Conservation (phyloP, 2,888 invertebrate species). For the Leptopilina syphax region DNA sequence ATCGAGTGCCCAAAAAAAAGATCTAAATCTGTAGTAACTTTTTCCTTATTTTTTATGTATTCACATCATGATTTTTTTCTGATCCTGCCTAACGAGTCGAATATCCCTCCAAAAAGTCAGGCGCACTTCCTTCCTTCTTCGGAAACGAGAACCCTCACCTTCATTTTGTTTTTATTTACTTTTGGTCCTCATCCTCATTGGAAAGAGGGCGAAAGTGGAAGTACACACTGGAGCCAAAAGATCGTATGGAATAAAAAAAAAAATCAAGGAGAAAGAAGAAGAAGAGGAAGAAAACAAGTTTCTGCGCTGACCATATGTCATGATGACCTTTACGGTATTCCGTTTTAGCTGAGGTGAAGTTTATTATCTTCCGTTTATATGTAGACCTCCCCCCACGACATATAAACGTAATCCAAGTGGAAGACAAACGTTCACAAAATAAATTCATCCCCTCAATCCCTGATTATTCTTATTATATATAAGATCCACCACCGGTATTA, state of each 20-base stretch:
- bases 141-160: conserved; percentile 37
- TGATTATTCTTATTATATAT: too few species aligned
- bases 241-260: conserved; percentile 18
- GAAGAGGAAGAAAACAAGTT: conserved; percentile 45
- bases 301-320: conserved; percentile 69
- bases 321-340: conserved; percentile 63
- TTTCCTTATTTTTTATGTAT: conserved; percentile 7
- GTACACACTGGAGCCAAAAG: conserved; percentile 28
- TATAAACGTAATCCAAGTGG: conserved; percentile 66
- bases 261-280: neutral
- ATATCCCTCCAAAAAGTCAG: conserved; percentile 45
- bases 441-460: conserved; percentile 57
- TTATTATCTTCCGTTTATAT: conserved; percentile 67
- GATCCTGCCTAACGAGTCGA: conserved; percentile 14
- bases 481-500: too few species aligned
- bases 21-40: too few species aligned
- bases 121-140: conserved; percentile 66
- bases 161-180: conserved; percentile 31
- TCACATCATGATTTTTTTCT: conserved; percentile 29
- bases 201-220: conserved; percentile 39
- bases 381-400: conserved; percentile 49
- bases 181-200: conserved; percentile 19
- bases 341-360: conserved; percentile 39
- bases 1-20: too few species aligned
- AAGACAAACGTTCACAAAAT: conserved; percentile 69